These are phyloP conservation scores for Ophion ellenae DNA, from an alignment of 2,888 invertebrate species.

Conservation along the genomic window DNA sequence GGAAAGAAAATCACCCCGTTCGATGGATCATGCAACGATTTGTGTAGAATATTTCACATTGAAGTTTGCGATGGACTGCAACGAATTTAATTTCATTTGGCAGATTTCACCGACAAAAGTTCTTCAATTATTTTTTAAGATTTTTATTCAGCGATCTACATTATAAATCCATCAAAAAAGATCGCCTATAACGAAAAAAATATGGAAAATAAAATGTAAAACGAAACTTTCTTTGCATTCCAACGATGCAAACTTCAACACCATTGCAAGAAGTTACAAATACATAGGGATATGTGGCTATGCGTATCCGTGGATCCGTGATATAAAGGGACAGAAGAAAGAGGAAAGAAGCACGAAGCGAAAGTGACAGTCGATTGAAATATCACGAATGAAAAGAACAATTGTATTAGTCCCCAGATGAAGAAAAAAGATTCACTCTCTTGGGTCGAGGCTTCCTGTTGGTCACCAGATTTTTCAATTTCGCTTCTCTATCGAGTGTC, in stretches of 20 bases:
- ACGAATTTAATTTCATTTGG: no score
- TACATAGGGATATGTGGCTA: background rate
- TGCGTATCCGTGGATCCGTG: background rate
- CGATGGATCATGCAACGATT: background rate
- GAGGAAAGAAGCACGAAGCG: background rate
- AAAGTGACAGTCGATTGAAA: background rate
- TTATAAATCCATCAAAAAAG: no score
- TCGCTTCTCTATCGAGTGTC: conserved; percentile 8
- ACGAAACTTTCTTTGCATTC: no score
- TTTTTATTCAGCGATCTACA: no score
- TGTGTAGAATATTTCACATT: background rate
- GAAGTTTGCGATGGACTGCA: no score
- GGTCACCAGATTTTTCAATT: conserved; percentile 11
- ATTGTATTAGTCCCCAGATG: background rate
- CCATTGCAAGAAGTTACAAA: background rate
- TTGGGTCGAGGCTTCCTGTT: background rate
- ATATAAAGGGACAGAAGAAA: background rate
- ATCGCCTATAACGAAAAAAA: no score
- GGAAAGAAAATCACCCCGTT: background rate
- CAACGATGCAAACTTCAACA: no score
- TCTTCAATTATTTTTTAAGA: no score
- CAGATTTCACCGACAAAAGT: no score
- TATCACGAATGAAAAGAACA: background rate
- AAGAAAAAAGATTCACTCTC: background rate
- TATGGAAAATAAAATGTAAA: no score